Percentiles rank a stretch among this genome's conserved stretches.
phyloP scores from a whole-genome alignment of 2,888 invertebrate genomes.

The Mimas tiliae region DNA sequence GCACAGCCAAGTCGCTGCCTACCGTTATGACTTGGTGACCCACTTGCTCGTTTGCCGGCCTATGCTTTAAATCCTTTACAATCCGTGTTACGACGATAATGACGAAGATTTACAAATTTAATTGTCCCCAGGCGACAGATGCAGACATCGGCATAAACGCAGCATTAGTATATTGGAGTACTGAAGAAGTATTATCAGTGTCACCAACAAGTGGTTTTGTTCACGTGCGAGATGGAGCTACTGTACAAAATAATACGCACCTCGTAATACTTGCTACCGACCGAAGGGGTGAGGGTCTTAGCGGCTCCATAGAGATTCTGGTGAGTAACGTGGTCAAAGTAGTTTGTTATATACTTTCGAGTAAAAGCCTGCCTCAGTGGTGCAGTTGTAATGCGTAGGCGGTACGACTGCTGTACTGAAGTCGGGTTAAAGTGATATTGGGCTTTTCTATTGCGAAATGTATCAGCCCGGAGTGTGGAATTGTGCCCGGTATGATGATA shows the following conservation, averaged over 20 bases:
- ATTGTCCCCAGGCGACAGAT: conserved; percentile 80
- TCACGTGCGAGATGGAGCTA: conserved; percentile 70
- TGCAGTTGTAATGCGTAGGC: too few relatives aligned
- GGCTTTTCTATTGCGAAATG: too few relatives aligned
- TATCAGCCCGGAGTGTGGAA: too few relatives aligned
- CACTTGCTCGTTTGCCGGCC: too few relatives aligned
- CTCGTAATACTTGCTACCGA: conserved; percentile 73
- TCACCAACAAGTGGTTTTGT: conserved; percentile 85
- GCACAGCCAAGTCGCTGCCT: too few relatives aligned
- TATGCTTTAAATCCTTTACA: too few relatives aligned
- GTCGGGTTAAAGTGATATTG: too few relatives aligned
- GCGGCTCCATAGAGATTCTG: conserved; percentile 61
- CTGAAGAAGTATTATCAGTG: conserved; percentile 77
- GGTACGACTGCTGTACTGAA: too few relatives aligned
- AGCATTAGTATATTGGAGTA: conserved; percentile 65
- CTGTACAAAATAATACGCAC: conserved; percentile 58
- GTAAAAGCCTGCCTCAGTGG: too few relatives aligned
- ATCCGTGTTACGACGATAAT: too few relatives aligned
- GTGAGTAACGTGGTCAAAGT: conserved; percentile 52
- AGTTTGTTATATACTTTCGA: not conserved
- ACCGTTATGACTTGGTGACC: too few relatives aligned
- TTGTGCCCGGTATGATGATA: too few relatives aligned
- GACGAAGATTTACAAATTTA: not conserved
- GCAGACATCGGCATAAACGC: conserved; percentile 84
- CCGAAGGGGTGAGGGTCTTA: conserved; percentile 65